phyloP scores from a whole-genome alignment of 2,888 invertebrate species.

The Nemapogon koenigi region DNA sequence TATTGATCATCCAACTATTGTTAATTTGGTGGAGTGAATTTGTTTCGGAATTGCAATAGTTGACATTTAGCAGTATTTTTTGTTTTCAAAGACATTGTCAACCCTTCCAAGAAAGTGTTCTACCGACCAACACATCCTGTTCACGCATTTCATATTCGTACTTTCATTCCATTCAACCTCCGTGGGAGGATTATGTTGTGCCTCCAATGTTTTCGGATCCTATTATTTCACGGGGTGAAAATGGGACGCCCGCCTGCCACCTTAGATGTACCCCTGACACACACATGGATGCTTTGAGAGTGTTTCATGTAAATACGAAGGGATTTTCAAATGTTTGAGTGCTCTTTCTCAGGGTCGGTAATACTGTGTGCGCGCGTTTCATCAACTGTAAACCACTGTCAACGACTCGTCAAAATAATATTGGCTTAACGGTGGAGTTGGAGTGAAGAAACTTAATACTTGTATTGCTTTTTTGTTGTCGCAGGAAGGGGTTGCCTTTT shows the following conservation, averaged over 20 bases:
- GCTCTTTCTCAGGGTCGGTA: slow-evolving; percentile 24
- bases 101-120: slow-evolving; percentile 50
- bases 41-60: no score
- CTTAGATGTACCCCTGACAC: background rate
- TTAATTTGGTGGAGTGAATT: no score
- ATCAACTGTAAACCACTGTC: slow-evolving; percentile 61
- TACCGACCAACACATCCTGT: slow-evolving; percentile 48
- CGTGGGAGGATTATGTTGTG: slow-evolving; percentile 62
- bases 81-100: slow-evolving; percentile 26
- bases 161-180: slow-evolving; percentile 59
- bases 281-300: no score
- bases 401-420: slow-evolving; percentile 63
- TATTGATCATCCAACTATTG: no score
- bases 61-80: no score
- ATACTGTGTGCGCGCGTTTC: no score
- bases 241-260: slow-evolving; percentile 48
- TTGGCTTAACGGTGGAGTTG: slow-evolving; percentile 49
- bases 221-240: slow-evolving; percentile 65
- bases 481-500: slow-evolving; percentile 2
- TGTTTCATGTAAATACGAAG: slow-evolving; percentile 17
- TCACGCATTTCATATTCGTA: slow-evolving; percentile 60
- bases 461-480: slow-evolving; percentile 43
- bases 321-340: slow-evolving; percentile 29
- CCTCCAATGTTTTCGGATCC: slow-evolving; percentile 64
- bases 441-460: slow-evolving; percentile 45